These are phyloP conservation scores for Lasioglossum oenotherae DNA, from an alignment of 2,888 invertebrate genomes.

Conservation along the genomic window DNA sequence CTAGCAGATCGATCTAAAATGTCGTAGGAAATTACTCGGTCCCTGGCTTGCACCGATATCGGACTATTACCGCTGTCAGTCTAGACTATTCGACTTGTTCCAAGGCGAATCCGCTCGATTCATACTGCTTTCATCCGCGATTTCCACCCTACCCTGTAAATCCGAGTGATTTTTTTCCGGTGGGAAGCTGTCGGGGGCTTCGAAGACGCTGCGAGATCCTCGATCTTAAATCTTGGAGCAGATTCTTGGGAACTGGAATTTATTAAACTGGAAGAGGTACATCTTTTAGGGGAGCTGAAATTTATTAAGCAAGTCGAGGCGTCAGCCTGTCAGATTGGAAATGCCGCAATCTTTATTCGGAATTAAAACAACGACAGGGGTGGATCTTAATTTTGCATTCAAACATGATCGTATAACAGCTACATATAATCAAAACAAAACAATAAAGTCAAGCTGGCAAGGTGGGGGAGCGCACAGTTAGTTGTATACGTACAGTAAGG, in stretches of 20 bases:
- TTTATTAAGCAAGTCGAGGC: neutral
- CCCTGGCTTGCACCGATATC: neutral
- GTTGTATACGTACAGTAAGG: neutral
- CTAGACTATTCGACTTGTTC: neutral
- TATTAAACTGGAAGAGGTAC: neutral
- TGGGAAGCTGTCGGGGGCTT: neutral
- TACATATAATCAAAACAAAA: no score
- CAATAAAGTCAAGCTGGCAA: no score
- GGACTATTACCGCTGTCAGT: slow-evolving; percentile 22
- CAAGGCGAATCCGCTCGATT: neutral
- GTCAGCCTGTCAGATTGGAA: neutral
- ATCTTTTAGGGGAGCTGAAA: neutral
- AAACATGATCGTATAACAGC: no score
- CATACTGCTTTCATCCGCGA: slow-evolving; percentile 29
- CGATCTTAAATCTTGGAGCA: neutral
- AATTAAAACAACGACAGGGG: neutral
- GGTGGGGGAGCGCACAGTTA: neutral
- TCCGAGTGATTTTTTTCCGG: neutral
- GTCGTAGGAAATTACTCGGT: slow-evolving; percentile 14
- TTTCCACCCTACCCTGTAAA: neutral
- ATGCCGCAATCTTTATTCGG: neutral
- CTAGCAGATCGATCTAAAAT: slow-evolving; percentile 5
- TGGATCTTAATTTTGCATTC: neutral
- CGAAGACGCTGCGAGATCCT: neutral
- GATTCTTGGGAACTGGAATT: neutral